Conservation (phyloP, 1,140 invertebrate genomes). For the Bilobella aurantiaca region DNA sequence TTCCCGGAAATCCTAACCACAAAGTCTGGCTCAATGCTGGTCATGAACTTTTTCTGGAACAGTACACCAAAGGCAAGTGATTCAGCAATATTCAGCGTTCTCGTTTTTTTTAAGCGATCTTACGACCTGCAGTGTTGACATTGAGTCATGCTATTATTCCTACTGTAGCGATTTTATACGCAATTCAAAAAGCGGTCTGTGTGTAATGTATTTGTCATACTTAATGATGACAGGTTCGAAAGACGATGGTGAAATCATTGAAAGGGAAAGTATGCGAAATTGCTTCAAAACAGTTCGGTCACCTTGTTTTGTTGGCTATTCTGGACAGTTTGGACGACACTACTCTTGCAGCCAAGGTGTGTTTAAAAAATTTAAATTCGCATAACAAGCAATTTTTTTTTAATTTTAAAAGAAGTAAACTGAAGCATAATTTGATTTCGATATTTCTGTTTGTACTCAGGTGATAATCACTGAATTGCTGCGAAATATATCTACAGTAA, state of each 20-base stretch:
- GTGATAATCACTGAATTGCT: conserved; percentile 60
- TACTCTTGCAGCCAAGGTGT: conserved; percentile 68
- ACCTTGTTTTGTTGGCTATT: conserved; percentile 66
- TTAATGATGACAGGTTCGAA: background rate
- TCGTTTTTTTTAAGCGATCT: too few relatives aligned
- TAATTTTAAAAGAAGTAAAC: background rate
- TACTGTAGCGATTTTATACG: background rate
- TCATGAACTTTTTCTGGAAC: background rate
- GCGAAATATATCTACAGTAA: conserved; percentile 58
- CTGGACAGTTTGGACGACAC: conserved; percentile 87
- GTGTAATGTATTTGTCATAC: background rate
- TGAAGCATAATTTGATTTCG: conserved; percentile 11
- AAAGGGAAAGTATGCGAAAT: conserved; percentile 72
- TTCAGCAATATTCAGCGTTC: too few relatives aligned
- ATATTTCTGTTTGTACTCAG: conserved; percentile 31
- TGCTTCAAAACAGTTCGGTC: conserved; percentile 72
- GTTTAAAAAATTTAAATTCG: background rate
- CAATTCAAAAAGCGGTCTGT: background rate
- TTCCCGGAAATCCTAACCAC: background rate
- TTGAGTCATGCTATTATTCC: background rate
- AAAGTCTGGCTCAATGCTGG: background rate
- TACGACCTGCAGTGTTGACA: too few relatives aligned
- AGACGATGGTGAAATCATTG: conserved; percentile 46
- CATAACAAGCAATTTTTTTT: background rate
- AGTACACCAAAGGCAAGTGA: background rate